phyloP scores from a whole-genome alignment of 2,113 vertebrate species.

The Stercorarius parasiticus region DNA sequence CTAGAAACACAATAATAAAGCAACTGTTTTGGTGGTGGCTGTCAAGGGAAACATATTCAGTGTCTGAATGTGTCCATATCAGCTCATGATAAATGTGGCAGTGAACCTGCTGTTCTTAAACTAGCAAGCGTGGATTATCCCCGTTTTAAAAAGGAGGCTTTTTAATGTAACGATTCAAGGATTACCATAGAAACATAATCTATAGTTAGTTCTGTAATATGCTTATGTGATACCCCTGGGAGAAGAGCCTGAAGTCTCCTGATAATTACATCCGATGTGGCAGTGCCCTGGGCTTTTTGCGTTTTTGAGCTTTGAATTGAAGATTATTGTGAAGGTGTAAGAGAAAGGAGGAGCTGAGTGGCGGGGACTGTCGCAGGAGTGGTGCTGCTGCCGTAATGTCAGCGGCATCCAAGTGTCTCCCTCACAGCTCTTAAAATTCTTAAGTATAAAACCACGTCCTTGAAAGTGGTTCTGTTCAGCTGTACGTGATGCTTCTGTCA shows the following conservation, averaged over 20 bases:
- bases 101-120: neutral
- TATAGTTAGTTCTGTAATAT: neutral
- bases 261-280: neutral
- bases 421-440: neutral
- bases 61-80: neutral
- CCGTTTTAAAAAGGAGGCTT: neutral
- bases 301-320: neutral
- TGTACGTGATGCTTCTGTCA: fast-evolving
- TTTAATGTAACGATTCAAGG: neutral
- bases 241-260: neutral
- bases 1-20: neutral
- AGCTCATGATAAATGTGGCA: neutral
- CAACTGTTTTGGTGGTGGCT: neutral
- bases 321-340: neutral
- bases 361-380: neutral
- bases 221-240: neutral
- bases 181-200: conserved; percentile 18
- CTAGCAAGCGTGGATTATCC: neutral
- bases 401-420: neutral
- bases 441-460: fast-evolving
- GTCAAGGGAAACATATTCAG: fast-evolving
- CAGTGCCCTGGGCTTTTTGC: neutral
- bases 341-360: neutral
- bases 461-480: neutral
- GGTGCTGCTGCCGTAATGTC: neutral